Evolutionary conservation across 2,113 vertebrate genomes (phyloP), one percentile per base, ranked within the genome.

Genomic region (Lagopus muta): DNA sequence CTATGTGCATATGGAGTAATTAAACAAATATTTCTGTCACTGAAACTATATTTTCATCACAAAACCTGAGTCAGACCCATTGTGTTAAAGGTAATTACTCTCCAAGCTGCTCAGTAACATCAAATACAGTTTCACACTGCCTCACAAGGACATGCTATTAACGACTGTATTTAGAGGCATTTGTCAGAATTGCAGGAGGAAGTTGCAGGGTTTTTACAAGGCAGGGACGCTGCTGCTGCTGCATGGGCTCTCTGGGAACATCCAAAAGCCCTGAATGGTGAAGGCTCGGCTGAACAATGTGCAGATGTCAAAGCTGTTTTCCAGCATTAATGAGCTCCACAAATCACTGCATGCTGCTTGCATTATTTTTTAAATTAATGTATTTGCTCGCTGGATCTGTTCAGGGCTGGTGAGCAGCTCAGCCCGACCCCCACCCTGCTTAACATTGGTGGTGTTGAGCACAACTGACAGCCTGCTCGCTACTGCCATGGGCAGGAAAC

Each of bases 281-380:
- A 72, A 85, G 76, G 12, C 21, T 30, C 65, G 9, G 45, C 43
- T 70, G 90, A 86, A 62, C 67, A 54, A 47, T 82, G 42, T n/a
- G 27, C 62, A 58, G 70, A 70, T 80, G 88, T 74, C 74, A 87
- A 74, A 93, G 86, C 70, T 75, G 52, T 40, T 94, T 82, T 42
- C 71, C 57, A 76, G 57, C 70, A 70, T 80, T 87, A 88, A 88
- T 82, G 75, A 96, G 72, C 48, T 90, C 60, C 81, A 48, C 61
- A 43, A 45, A 82, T 65, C n/a, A n/a, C 34, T 0, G 2, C 62
- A 64, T 43, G 3, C 34, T 40, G 28, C 34, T 38, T 9, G 18
- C 24, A 30, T 62, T 78, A 57, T 57, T 71, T 78, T 75, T 69
- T 45, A 76, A 90, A 92, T 92, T 54, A 84, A 54, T 13, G 25